These are phyloP conservation scores for Varanus salvator DNA, from an alignment of 2,113 vertebrate species.

Conservation along the genomic window DNA sequence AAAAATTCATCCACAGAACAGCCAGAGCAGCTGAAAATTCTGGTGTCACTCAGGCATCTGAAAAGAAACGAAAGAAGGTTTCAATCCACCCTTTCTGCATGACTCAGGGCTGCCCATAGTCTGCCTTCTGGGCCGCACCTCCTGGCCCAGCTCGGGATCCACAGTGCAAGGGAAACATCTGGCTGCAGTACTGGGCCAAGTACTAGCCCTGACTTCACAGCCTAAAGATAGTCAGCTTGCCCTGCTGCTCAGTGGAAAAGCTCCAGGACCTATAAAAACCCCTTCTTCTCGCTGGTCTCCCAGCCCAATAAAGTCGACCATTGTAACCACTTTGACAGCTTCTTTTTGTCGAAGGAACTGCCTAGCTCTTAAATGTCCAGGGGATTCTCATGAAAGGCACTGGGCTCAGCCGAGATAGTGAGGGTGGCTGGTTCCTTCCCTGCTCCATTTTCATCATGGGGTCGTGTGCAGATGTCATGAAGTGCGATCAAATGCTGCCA, in stretches of 20 bases:
- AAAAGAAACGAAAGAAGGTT: conserved; percentile 55
- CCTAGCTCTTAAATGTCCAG: background rate
- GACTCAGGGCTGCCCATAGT: background rate
- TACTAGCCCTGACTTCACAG: background rate
- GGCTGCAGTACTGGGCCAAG: background rate
- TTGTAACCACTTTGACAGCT: too few species aligned
- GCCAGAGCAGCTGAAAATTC: conserved; percentile 48
- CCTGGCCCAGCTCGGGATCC: background rate
- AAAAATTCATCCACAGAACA: conserved; percentile 65
- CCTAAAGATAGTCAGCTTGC: background rate
- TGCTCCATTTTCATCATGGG: background rate
- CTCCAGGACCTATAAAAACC: background rate
- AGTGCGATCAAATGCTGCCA: background rate
- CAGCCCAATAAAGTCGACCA: too few species aligned
- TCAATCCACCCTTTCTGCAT: too few species aligned
- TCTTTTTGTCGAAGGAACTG: background rate
- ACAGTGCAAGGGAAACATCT: background rate
- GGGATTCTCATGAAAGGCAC: background rate
- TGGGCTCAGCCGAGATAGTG: background rate
- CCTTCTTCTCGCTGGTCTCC: background rate
- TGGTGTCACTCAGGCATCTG: conserved; percentile 42
- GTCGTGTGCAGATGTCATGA: background rate
- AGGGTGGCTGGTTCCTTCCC: background rate
- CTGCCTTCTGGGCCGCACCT: background rate
- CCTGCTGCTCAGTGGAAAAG: background rate